These are phyloP conservation scores for Margaritifera margaritifera DNA, from an alignment of 2,888 invertebrate species.

Conservation along the genomic window DNA sequence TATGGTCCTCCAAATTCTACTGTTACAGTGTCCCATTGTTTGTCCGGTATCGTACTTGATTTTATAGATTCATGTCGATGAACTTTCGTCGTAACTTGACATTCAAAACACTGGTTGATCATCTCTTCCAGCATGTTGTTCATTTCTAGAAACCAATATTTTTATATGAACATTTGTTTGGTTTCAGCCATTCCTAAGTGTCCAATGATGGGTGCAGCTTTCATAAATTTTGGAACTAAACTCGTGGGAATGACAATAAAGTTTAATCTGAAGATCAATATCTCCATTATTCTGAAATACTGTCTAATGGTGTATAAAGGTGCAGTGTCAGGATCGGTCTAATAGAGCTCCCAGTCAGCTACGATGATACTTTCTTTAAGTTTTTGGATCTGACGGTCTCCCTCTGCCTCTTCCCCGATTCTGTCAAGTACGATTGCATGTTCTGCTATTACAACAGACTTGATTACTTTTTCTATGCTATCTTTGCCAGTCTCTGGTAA, in stretches of 20 bases:
- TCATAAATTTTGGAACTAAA: slow-evolving; percentile 8
- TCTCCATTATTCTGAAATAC: slow-evolving; percentile 2
- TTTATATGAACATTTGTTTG: slow-evolving; percentile 3
- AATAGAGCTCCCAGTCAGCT: not conserved
- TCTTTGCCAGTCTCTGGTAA: too few relatives aligned
- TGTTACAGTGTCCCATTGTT: not conserved
- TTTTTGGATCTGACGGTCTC: too few relatives aligned
- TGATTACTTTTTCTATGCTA: too few relatives aligned
- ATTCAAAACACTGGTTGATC: slow-evolving; percentile 19
- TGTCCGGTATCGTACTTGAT: slow-evolving; percentile 1
- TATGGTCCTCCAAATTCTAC: not conserved
- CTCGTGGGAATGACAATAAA: slow-evolving; percentile 12
- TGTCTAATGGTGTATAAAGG: slow-evolving; percentile 6
- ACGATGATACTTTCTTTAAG: not conserved
- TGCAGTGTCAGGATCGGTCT: not conserved
- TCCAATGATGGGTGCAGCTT: slow-evolving; percentile 8
- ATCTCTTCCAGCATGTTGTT: too few relatives aligned
- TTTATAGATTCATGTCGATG: slow-evolving; percentile 6
- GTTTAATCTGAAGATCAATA: slow-evolving; percentile 14
- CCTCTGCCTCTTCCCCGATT: too few relatives aligned
- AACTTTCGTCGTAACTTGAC: slow-evolving; percentile 14
- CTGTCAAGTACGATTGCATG: too few relatives aligned
- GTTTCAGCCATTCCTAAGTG: slow-evolving; percentile 12
- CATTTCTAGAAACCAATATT: slow-evolving; percentile 17
- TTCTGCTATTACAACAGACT: too few relatives aligned